Evolutionary conservation across 2,888 invertebrate species (phyloP).

Genomic region (Ectobius pallidus): DNA sequence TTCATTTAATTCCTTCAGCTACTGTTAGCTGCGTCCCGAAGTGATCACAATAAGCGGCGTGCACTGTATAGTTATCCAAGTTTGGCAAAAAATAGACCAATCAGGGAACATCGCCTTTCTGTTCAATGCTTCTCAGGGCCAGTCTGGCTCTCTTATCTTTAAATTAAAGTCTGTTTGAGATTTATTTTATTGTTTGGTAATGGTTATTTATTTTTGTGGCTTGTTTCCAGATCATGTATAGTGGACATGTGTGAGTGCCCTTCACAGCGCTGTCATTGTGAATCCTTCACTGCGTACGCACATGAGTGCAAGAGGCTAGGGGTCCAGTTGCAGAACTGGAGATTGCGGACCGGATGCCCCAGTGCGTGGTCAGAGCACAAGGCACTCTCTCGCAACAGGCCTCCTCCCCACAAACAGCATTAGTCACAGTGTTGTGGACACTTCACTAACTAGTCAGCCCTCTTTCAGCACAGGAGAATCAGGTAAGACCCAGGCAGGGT

Average conservation of each 20-base stretch:
- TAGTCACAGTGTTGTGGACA: slow-evolving; percentile 9
- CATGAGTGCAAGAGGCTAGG: slow-evolving; percentile 84
- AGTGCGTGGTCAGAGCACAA: slow-evolving; percentile 51
- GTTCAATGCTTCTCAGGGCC: too few relatives aligned
- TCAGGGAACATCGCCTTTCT: too few relatives aligned
- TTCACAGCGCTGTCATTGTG: slow-evolving; percentile 82
- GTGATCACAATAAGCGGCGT: too few relatives aligned
- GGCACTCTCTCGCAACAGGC: slow-evolving; percentile 39
- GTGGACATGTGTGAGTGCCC: slow-evolving; percentile 90
- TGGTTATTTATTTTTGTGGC: too few relatives aligned
- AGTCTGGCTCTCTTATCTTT: too few relatives aligned
- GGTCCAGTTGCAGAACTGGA: slow-evolving; percentile 74
- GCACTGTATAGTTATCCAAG: too few relatives aligned
- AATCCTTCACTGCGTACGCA: slow-evolving; percentile 87
- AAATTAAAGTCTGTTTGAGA: too few relatives aligned
- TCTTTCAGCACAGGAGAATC: slow-evolving; percentile 17
- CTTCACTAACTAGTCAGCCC: slow-evolving; percentile 37
- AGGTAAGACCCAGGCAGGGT: slow-evolving; percentile 1
- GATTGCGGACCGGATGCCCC: slow-evolving; percentile 70
- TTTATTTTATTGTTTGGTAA: too few relatives aligned
- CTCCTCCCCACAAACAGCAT: slow-evolving; percentile 28
- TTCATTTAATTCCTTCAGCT: too few relatives aligned
- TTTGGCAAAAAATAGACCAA: too few relatives aligned
- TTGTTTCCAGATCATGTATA: slow-evolving; percentile 74
- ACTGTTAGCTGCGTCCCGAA: too few relatives aligned